Evolutionary conservation across 2,797 vertebrate species (phyloP), one percentile per base, ranked within the genome.

Genomic region (Eupleurogrammus muticus): DNA sequence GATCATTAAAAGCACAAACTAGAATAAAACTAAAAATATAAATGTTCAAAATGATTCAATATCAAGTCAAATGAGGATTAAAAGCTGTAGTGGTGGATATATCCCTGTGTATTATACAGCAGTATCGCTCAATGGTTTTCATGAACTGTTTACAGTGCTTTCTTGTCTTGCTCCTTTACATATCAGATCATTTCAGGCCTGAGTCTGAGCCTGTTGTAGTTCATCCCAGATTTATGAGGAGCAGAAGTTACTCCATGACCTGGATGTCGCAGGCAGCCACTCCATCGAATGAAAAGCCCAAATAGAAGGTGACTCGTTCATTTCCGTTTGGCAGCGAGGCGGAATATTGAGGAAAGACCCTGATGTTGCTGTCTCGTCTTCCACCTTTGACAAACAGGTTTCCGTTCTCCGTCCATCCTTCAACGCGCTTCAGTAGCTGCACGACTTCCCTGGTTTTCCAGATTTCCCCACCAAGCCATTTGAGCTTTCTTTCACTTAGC

Each of bases 231-330:
- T 53, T 34, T 54, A 35, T 35, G 11, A 16, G n/a, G 38, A 40
- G 13, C 38, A 40, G 38, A 40, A 0, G 42, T 73, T 57, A 79
- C 0, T 77, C 60, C 28, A 20, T 62, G n/a, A 82, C 20, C 62
- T 75, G 13, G 54, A 93, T 82, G 34, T 93, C 70, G 52, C 5
- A 86, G 35, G 92, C 93, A 74, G 91, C 79, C 48, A 89, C 85
- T 0, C 93, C 92, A 40, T 85, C 80, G 80, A 92, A 94, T 11
- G 93, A 92, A 60, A 94, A 95, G 8, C 93, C 94, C 51, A 95
- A 63, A 42, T 92, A 94, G 70, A 95, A 94, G 0, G 49, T 92
- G 1, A 94, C 93, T 0, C 84, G 93, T 84, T 92, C 90, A 12
- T 90, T 93, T 67, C 87, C 88, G 0, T 75, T 10, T 0, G 90